These are phyloP conservation scores for Haliclystus octoradiatus DNA, from an alignment of 30 jellyfish, hydroid and myxozoan genomes.

Conservation along the genomic window DNA sequence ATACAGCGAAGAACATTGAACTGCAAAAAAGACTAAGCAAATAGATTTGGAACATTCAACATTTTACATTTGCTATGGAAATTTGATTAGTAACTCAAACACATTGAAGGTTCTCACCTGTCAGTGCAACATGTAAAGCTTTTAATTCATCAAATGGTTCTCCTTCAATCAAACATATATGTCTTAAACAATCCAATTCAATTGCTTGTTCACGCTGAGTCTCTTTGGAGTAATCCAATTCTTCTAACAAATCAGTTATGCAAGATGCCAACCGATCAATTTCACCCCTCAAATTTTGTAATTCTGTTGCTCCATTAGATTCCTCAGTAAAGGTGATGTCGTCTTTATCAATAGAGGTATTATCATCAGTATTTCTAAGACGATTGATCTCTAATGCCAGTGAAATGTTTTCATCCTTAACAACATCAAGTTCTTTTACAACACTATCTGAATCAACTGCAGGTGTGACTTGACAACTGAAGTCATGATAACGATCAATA, in stretches of 20 bases:
- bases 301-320: conserved; percentile 8
- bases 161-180: conserved; percentile 44
- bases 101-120: conserved; percentile 33
- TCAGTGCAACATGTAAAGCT: conserved; percentile 25
- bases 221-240: conserved; percentile 34
- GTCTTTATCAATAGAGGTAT: conserved; percentile 4
- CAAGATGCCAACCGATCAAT: conserved; percentile 34
- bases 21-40: no score
- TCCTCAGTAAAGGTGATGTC: not conserved
- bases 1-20: no score
- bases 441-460: conserved; percentile 21
- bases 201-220: conserved; percentile 36
- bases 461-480: conserved; percentile 24
- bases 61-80: no score
- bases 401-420: conserved; percentile 54
- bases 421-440: conserved; percentile 16
- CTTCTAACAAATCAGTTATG: conserved; percentile 46
- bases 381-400: conserved; percentile 30
- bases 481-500: conserved; percentile 18
- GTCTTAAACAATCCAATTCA: conserved; percentile 47
- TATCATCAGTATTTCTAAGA: conserved; percentile 9
- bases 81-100: no score
- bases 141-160: conserved; percentile 54
- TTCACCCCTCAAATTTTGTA: conserved; percentile 24
- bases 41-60: no score